Evolutionary conservation across 2,113 vertebrate genomes (phyloP), one percentile per base, ranked within the genome.

Genomic region (Nestor notabilis): DNA sequence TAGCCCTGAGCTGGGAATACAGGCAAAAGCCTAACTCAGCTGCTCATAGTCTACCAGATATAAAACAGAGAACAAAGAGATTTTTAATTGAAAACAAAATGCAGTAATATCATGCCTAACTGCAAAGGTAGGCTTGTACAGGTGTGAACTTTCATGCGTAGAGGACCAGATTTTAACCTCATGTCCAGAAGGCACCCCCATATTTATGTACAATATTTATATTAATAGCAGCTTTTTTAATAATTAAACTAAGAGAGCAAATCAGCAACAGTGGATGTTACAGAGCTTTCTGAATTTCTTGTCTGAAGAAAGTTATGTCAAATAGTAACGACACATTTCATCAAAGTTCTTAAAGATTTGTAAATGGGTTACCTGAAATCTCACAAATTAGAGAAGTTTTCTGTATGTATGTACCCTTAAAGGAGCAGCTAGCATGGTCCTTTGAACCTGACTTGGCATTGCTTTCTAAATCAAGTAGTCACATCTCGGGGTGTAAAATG

Each of bases 191-290:
- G 70, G 50, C 39, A 78, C 11, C 5, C 11, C 41, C 17, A 20
- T 96, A 95, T 97, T 97, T 97, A 97, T 97, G 91, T 78, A 63
- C 74, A 89, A 77, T 97, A 97, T 97, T 97, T 96, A 96, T 97
- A 96, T 83, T 89, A 85, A 50, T n/a, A 82, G 55, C 25, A 91
- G 53, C 18, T 63, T 90, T 87, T 71, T 28, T 29, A 55, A 87
- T 78, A 81, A 90, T 53, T 90, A 93, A 97, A 92, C 44, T 71
- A 88, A 93, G 41, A 72, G 7, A 91, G 21, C 1, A 76, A 87
- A 91, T 87, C 21, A 74, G 39, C 44, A 64, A 92, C 35, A 80
- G 41, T 29, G 39, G 64, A 29, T 79, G 23, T 60, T 52, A 83
- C 49, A 79, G 14, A 52, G 29, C 86, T 86, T 89, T n/a, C 56